Base-by-base conservation (phyloP, 1,140 invertebrate genomes). In the Hypothenemus hampei region DNA sequence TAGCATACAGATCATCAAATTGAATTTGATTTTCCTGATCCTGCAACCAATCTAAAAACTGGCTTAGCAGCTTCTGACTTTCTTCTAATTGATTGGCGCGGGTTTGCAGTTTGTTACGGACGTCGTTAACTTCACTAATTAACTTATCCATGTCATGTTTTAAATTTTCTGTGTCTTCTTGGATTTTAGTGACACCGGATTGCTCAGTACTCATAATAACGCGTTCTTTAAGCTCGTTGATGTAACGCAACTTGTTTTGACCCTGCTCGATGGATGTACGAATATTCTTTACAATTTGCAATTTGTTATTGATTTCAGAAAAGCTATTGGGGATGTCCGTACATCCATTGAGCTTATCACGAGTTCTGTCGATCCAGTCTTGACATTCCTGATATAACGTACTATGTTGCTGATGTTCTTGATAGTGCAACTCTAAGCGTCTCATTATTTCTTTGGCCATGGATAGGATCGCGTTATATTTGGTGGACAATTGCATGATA, bases 381-480 rank as follows among this genome's bases (percentile, higher is more conserved):
- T 91, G 85, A 62, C 89, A 93, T 72, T 95, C 92, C 70, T 91
- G 87, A 60, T 90, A 91, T 1, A 94, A 72, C 4, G 89, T 84
- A 66, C 89, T 89, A 61, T 91, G 88, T 72, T 91, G 89, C 72
- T 91, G 89, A 66, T 93, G 89, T 75, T 92, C 89, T 73, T 93
- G 90, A 72, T 92, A 94, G 69, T 93, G 89, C 31, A 93, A 75
- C 72, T 95, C 91, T 19, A 95, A 74, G 23, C 89, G 78, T 63
- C 91, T 78, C 89, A 95, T 93, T 10, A 93, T 85, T 76, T 94
- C 93, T 75, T 97, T 97, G 8, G 92, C 89, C 13, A 93, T 68
- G 0, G 91, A 91, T 16, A 95, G 70, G n/a, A 97, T 73, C 0
- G 90, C 85, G 69, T 95, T 95, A 64, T 97, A 97, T 70, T 94